Conservation (phyloP, 2,888 invertebrate genomes). For the Drosophila meridiana region DNA sequence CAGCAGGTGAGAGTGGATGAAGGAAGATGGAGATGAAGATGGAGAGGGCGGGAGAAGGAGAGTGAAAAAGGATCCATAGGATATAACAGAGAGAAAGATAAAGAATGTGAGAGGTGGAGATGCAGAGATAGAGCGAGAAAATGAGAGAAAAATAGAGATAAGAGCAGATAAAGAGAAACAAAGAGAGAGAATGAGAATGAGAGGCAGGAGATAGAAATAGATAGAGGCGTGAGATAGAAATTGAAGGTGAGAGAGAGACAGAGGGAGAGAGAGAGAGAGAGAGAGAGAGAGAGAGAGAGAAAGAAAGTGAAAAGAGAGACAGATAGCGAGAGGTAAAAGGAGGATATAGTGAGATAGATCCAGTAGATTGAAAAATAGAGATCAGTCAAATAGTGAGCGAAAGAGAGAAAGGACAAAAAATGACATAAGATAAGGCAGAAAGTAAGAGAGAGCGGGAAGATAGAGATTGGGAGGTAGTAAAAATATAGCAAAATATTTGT, state of each 20-base stretch:
- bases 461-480: background rate
- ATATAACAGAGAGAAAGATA: background rate
- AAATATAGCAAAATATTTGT: too few species aligned
- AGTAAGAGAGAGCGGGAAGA: background rate
- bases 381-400: background rate
- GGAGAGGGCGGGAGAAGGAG: background rate
- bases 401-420: background rate
- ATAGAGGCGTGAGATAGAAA: too few species aligned
- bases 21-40: background rate
- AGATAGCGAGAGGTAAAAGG: background rate
- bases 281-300: background rate
- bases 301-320: background rate
- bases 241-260: background rate
- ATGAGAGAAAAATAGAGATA: background rate
- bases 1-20: conserved; percentile 82
- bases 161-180: background rate
- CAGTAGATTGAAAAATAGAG: background rate
- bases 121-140: background rate
- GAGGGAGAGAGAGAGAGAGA: background rate
- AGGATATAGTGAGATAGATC: too few species aligned
- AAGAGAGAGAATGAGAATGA: background rate
- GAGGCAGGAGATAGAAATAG: background rate
- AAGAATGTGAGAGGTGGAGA: background rate
- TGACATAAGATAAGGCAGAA: background rate
- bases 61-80: background rate